Percentiles rank a stretch among this genome's conserved stretches.
These are phyloP conservation scores for Rousettus leschenaultii DNA, from an alignment of 2,113 vertebrate genomes.

Conservation along the genomic window DNA sequence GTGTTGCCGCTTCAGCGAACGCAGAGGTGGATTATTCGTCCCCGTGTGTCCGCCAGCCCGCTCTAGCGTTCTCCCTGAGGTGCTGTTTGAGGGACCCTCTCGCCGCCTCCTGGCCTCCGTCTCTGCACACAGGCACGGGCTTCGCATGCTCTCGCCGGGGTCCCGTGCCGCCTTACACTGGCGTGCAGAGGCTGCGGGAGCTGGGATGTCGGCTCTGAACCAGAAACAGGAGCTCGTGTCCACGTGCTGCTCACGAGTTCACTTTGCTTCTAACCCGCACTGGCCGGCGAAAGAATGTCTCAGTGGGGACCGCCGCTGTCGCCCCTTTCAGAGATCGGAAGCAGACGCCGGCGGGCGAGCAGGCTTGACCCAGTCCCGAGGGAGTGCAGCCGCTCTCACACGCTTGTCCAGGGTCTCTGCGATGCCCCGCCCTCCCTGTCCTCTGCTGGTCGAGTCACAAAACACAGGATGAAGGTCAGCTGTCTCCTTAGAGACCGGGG, in stretches of 20 bases:
- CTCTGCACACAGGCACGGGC: fast-evolving
- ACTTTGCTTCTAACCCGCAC: background rate
- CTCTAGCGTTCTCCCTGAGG: fast-evolving
- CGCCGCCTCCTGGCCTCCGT: fast-evolving
- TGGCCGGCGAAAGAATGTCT: background rate
- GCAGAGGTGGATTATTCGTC: no score
- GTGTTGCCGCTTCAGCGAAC: fast-evolving
- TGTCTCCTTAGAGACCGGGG: no score
- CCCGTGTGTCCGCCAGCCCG: fast-evolving
- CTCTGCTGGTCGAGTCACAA: background rate
- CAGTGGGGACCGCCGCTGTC: fast-evolving
- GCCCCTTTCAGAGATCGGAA: background rate
- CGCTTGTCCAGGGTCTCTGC: no score
- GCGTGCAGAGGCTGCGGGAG: fast-evolving
- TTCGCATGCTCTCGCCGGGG: fast-evolving
- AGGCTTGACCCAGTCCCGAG: fast-evolving
- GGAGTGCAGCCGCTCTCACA: background rate
- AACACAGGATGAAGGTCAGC: no score
- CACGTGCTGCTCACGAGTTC: fast-evolving
- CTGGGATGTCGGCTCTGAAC: no score
- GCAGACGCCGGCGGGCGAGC: no score
- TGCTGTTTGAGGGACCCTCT: fast-evolving
- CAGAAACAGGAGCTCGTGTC: fast-evolving
- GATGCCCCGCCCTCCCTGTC: fast-evolving
- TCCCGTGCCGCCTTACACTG: fast-evolving